These are phyloP conservation scores for Hydropotes inermis DNA, from an alignment of 2,113 vertebrate species.

Conservation along the genomic window DNA sequence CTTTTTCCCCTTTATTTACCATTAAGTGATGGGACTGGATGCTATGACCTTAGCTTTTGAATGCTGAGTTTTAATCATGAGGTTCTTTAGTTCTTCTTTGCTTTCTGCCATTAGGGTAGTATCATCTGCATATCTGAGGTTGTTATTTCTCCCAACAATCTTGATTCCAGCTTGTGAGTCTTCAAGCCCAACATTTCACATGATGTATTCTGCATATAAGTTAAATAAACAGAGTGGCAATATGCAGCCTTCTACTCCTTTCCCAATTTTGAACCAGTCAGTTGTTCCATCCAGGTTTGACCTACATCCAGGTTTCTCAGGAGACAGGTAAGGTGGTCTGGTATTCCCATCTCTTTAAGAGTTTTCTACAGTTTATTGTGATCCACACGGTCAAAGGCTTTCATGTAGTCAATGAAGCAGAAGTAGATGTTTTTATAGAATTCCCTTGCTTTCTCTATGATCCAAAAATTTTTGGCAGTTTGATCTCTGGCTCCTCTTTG, in stretches of 20 bases:
- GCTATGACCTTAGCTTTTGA: not conserved
- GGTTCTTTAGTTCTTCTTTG: not conserved
- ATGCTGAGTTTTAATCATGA: not conserved
- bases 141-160: not conserved
- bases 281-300: not conserved
- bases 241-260: not conserved
- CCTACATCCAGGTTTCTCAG: not conserved
- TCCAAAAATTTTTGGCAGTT: not conserved
- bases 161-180: not conserved
- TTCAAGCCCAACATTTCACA: not conserved
- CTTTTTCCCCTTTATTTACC: not conserved
- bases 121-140: not conserved
- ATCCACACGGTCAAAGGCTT: not conserved
- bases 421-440: not conserved
- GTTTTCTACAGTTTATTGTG: not conserved
- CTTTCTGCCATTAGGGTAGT: not conserved
- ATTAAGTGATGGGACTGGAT: not conserved
- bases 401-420: not conserved
- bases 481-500: not conserved
- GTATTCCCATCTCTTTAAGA: not conserved
- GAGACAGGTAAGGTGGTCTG: not conserved
- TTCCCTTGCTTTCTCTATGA: not conserved
- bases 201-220: not conserved
- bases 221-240: not conserved
- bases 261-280: not conserved